phyloP scores from a whole-genome alignment of 2,888 invertebrate species.

The Andrena flavipes region DNA sequence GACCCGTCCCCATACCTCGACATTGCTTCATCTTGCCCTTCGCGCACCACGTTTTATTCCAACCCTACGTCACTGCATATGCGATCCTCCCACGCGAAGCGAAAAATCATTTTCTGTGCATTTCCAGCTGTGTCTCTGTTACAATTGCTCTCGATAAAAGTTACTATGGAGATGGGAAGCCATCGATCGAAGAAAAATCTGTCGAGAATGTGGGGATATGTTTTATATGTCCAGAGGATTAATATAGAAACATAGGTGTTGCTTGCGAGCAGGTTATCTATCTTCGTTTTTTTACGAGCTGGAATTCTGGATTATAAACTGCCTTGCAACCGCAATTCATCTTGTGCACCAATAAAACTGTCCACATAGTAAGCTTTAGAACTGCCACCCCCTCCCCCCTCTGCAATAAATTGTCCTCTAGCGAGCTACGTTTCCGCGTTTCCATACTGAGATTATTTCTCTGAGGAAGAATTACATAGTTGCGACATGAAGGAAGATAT shows the following conservation, averaged over 20 bases:
- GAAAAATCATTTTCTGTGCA: too few species aligned
- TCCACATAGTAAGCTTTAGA: slow-evolving; percentile 1
- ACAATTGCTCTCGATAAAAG: neutral
- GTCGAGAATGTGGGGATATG: neutral
- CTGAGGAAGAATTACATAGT: neutral
- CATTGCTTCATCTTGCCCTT: too few species aligned
- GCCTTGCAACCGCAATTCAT: slow-evolving; percentile 5
- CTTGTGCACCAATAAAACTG: slow-evolving; percentile 16
- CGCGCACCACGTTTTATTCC: neutral
- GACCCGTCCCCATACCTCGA: neutral
- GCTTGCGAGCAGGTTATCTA: neutral
- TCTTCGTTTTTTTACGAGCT: too few species aligned
- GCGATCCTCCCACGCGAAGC: neutral
- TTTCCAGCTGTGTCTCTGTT: too few species aligned
- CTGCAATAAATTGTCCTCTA: neutral
- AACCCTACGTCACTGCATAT: neutral
- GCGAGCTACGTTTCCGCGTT: neutral
- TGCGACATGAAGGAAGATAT: neutral
- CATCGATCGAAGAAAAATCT: neutral
- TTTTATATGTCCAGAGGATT: neutral
- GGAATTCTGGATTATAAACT: neutral
- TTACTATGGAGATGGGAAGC: too few species aligned
- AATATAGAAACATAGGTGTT: neutral
- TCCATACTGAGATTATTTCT: neutral
- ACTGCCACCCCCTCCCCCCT: neutral